Evolutionary conservation across 2,797 vertebrate species (phyloP).

Genomic region (Anas capensis): DNA sequence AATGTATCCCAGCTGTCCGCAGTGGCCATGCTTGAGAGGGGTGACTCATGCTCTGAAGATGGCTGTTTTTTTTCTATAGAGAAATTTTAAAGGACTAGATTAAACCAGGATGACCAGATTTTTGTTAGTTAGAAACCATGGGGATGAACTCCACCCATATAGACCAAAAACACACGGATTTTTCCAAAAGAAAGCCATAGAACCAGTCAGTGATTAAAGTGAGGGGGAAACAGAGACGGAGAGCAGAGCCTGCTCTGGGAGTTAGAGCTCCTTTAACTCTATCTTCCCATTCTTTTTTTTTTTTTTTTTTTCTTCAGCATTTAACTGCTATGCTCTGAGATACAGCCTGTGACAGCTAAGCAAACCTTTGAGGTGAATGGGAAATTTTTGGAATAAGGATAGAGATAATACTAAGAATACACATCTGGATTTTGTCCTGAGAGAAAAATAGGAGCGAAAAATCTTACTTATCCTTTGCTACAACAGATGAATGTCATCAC

Average conservation of each 20-base stretch:
- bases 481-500: conserved; percentile 56
- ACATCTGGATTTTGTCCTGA: conserved; percentile 51
- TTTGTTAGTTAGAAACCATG: neutral
- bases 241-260: neutral
- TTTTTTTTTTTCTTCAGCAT: neutral
- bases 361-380: neutral
- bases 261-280: neutral
- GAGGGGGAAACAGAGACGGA: neutral
- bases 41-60: neutral
- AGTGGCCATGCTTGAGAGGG: accelerated
- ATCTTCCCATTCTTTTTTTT: neutral
- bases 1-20: neutral
- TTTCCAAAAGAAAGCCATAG: neutral
- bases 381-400: neutral
- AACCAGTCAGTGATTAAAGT: neutral
- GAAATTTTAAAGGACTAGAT: neutral
- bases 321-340: neutral
- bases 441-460: conserved; percentile 1
- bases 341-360: neutral
- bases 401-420: conserved; percentile 5
- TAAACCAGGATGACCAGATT: neutral
- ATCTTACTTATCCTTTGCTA: conserved; percentile 33
- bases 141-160: neutral
- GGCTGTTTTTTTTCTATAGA: neutral
- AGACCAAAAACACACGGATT: neutral